Evolutionary conservation across 2,888 invertebrate species (phyloP).

Genomic region (Phoenoteleia sp.): DNA sequence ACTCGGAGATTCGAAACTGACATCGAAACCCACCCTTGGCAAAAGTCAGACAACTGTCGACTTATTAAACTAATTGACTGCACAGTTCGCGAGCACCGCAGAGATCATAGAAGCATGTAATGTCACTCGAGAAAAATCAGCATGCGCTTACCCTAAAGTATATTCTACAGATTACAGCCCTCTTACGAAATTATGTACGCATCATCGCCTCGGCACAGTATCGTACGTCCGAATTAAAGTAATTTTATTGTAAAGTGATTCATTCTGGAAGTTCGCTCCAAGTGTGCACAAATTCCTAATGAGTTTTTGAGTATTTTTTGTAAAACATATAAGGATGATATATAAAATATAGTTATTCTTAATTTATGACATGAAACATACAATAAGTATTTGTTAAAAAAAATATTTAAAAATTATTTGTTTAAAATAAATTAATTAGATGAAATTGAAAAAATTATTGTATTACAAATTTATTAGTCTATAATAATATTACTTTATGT

Average conservation of each 20-base stretch:
- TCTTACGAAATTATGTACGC: constrained; percentile 81
- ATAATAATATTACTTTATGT: too few species aligned
- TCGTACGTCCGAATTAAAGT: constrained; percentile 63
- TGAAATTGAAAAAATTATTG: too few species aligned
- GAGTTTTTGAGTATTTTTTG: constrained; percentile 15
- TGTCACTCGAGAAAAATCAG: constrained; percentile 66
- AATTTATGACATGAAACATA: too few species aligned
- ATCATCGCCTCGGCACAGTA: constrained; percentile 80
- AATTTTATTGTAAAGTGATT: constrained; percentile 62
- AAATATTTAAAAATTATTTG: too few species aligned
- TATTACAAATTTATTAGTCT: too few species aligned
- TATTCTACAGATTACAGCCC: constrained; percentile 74
- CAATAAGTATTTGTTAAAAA: constrained; percentile 50
- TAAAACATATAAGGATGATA: neutral
- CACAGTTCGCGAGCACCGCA: constrained; percentile 83
- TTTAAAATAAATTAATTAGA: too few species aligned
- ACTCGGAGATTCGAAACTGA: constrained; percentile 76
- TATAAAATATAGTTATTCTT: neutral
- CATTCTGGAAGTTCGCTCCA: constrained; percentile 47
- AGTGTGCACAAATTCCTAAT: constrained; percentile 14
- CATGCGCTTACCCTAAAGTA: constrained; percentile 50
- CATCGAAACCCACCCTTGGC: constrained; percentile 71
- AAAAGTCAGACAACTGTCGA: constrained; percentile 84
- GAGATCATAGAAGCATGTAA: constrained; percentile 73
- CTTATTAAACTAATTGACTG: constrained; percentile 86